These are phyloP conservation scores for Rhinoraja longicauda DNA, from an alignment of 2,797 vertebrate genomes.

Conservation along the genomic window DNA sequence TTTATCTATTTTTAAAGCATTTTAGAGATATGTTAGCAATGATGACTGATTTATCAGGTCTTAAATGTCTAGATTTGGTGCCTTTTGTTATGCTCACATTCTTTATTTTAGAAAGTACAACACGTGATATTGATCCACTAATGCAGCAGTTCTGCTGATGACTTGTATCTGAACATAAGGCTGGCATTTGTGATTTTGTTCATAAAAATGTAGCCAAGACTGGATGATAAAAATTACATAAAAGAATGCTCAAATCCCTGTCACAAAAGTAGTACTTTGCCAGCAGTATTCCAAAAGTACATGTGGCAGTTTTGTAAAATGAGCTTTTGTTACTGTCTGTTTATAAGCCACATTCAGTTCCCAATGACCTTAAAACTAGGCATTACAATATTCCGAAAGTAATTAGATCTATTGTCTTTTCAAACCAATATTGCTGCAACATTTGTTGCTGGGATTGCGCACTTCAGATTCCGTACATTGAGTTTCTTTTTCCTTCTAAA, in stretches of 20 bases:
- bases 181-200: not conserved
- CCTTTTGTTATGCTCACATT: not conserved
- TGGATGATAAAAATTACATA: not conserved
- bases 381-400: not conserved
- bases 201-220: not conserved
- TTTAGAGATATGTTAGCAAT: not conserved
- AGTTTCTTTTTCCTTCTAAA: not conserved
- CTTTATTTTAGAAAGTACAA: not conserved
- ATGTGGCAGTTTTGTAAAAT: not conserved
- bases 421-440: not conserved
- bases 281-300: not conserved
- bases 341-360: not conserved
- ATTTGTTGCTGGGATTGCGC: not conserved
- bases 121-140: not conserved
- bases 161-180: not conserved
- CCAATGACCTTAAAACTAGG: constrained; percentile 9
- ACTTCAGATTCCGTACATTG: not conserved
- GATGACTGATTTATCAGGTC: not conserved
- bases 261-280: not conserved
- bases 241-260: not conserved
- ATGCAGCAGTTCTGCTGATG: not conserved
- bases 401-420: not conserved
- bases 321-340: not conserved
- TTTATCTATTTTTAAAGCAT: not conserved
- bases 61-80: not conserved